A percentile compares a stretch with the other conserved stretches of the same genome.
Evolutionary conservation across 2,113 vertebrate genomes (phyloP).

Genomic region (Taxidea taxus): DNA sequence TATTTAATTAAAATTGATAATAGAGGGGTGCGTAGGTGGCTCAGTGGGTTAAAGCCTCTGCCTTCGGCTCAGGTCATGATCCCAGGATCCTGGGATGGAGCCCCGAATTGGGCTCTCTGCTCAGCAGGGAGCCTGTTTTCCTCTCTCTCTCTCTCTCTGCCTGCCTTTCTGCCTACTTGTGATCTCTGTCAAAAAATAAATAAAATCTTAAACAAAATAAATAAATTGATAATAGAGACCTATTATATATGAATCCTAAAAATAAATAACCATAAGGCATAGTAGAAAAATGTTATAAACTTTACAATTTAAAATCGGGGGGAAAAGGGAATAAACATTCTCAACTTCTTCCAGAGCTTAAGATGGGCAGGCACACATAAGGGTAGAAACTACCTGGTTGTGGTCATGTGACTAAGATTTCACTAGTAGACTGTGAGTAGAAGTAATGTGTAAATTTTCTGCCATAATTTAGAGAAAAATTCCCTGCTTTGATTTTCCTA

Average conservation of each 20-base stretch:
- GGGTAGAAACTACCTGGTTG: not conserved
- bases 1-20: not conserved
- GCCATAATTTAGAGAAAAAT: not conserved
- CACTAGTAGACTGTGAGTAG: not conserved
- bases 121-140: no score
- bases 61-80: no score
- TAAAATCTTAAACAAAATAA: no score
- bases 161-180: no score
- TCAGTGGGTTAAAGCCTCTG: no score
- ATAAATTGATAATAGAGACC: not conserved
- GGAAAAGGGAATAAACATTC: not conserved
- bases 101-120: no score
- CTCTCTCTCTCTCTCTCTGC: no score
- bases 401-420: not conserved
- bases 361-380: not conserved
- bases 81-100: no score
- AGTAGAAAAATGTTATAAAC: not conserved
- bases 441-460: not conserved
- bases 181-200: no score
- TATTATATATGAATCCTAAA: not conserved
- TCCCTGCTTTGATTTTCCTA: not conserved
- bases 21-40: no score
- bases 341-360: not conserved
- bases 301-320: not conserved
- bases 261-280: not conserved